Conservation (phyloP, 2,113 vertebrate species). For the Pteruthius melanotis region DNA sequence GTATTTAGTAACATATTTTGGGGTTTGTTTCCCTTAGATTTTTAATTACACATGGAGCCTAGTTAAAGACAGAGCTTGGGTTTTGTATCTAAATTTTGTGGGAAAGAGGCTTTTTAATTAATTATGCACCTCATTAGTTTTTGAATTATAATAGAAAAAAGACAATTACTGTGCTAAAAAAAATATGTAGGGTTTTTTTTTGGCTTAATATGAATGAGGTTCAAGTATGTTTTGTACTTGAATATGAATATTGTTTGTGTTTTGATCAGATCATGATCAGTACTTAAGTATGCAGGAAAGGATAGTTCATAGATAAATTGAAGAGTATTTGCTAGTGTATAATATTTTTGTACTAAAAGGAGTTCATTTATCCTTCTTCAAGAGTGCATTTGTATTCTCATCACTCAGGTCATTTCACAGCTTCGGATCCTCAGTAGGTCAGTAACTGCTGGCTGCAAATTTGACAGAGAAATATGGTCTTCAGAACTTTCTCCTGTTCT, state of each 20-base stretch:
- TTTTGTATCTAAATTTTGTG: not conserved
- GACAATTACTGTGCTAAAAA: not conserved
- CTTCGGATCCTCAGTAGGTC: constrained; percentile 88
- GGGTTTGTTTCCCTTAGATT: not conserved
- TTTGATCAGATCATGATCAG: not conserved
- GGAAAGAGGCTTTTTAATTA: not conserved
- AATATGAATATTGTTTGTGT: not conserved
- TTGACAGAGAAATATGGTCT: constrained; percentile 96
- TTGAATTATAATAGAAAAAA: not conserved
- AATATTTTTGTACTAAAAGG: not conserved
- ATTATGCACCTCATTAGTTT: not conserved
- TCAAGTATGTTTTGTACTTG: not conserved
- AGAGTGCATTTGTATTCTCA: constrained; percentile 18
- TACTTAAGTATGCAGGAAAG: not conserved
- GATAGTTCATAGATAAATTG: not conserved
- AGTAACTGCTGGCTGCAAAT: constrained; percentile 88
- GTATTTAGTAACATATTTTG: not conserved
- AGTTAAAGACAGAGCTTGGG: not conserved
- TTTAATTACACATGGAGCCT: not conserved
- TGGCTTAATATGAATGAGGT: not conserved
- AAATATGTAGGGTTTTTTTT: not conserved
- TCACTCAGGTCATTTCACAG: constrained; percentile 90
- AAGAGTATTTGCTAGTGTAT: not conserved
- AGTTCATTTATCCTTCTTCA: not conserved
- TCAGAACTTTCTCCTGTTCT: constrained; percentile 91